Conservation (phyloP, 2,797 vertebrate genomes). For the Poecilia picta region DNA sequence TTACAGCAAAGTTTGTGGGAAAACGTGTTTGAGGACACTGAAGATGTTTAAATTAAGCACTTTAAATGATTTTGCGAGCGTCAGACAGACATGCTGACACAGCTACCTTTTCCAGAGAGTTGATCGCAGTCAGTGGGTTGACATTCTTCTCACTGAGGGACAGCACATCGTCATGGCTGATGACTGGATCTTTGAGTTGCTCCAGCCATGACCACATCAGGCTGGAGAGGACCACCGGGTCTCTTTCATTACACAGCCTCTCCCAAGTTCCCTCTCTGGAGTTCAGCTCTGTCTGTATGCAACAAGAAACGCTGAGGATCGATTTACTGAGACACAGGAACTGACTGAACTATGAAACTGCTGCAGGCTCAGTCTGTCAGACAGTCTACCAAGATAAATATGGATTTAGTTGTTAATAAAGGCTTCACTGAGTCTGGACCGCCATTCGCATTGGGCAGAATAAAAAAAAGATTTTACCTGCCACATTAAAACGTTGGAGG, state of each 20-base stretch:
- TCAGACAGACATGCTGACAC: background rate
- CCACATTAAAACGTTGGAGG: constrained; percentile 87
- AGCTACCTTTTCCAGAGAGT: constrained; percentile 89
- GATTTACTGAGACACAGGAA: background rate
- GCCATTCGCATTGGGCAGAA: background rate
- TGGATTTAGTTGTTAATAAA: background rate
- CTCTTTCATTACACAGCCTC: constrained; percentile 87
- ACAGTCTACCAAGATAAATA: background rate
- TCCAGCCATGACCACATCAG: constrained; percentile 99
- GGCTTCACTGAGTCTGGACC: background rate
- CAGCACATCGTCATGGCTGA: constrained; percentile 86
- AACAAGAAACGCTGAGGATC: constrained; percentile 9
- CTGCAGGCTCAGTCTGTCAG: background rate
- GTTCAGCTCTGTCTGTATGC: constrained; percentile 89
- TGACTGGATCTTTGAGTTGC: constrained; percentile 92
- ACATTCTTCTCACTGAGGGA: constrained; percentile 77
- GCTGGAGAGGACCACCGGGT: constrained; percentile 89
- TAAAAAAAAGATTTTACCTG: constrained; percentile 80
- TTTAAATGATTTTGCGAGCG: background rate
- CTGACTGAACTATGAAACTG: background rate
- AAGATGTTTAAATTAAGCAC: background rate
- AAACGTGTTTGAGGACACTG: background rate
- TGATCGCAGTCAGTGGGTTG: constrained; percentile 82
- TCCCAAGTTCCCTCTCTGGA: constrained; percentile 93
- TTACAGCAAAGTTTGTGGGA: background rate